These are phyloP conservation scores for Strigamia maritima DNA, from an alignment of 2,888 invertebrate genomes.

Conservation along the genomic window DNA sequence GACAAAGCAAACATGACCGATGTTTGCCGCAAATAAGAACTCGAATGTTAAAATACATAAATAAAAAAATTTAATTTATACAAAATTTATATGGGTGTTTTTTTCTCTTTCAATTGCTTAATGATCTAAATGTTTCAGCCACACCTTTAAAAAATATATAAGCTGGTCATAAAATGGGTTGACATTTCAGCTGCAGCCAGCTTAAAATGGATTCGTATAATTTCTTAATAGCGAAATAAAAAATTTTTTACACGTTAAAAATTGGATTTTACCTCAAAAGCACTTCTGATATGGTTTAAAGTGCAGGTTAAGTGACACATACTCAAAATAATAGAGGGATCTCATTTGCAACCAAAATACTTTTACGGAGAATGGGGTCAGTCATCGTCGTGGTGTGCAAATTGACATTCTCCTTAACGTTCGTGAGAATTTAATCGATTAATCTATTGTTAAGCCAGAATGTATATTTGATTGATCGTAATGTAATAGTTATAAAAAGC, in stretches of 20 bases:
- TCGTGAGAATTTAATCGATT: not conserved
- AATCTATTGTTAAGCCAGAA: not conserved
- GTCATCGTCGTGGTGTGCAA: not conserved
- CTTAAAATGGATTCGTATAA: not conserved
- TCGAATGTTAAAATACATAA: not conserved
- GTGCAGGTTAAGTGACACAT: not conserved
- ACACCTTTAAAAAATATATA: not conserved
- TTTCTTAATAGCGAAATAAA: not conserved
- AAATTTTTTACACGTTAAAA: not conserved
- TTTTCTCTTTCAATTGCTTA: not conserved
- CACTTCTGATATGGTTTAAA: not conserved
- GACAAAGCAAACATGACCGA: too few relatives aligned
- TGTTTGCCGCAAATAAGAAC: not conserved
- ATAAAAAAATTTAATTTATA: not conserved
- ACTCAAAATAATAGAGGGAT: not conserved
- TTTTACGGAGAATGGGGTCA: not conserved
- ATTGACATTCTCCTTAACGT: not conserved
- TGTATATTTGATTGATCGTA: not conserved
- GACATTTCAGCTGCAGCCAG: not conserved
- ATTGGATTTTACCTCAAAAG: not conserved
- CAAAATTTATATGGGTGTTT: too few relatives aligned
- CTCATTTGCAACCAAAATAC: slow-evolving; percentile 1
- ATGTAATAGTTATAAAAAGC: not conserved
- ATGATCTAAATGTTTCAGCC: not conserved
- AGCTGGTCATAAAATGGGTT: not conserved